Evolutionary conservation across 2,888 invertebrate species (phyloP).

Genomic region (Endomychus coccineus): DNA sequence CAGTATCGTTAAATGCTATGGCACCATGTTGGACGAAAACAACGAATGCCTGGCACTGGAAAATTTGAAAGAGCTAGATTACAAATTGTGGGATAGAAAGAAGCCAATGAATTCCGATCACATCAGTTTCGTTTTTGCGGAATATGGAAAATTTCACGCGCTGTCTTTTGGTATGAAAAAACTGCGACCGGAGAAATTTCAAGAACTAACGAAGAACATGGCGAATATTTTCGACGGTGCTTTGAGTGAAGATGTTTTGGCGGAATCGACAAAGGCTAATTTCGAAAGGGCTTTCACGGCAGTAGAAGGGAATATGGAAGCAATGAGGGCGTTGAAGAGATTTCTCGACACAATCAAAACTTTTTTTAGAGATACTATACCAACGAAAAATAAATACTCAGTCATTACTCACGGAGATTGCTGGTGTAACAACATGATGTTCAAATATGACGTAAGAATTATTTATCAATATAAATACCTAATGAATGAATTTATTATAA

Average conservation of each 20-base stretch:
- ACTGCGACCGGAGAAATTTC: slow-evolving; percentile 15
- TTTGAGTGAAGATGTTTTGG: slow-evolving; percentile 2
- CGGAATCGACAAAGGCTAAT: slow-evolving; percentile 4
- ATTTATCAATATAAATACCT: background rate
- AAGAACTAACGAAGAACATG: slow-evolving; percentile 14
- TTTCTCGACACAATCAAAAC: slow-evolving; percentile 4
- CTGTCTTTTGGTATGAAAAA: slow-evolving; percentile 20
- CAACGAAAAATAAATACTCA: slow-evolving; percentile 14
- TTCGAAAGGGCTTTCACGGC: slow-evolving; percentile 16
- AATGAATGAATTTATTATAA: no score
- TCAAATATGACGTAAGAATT: slow-evolving; percentile 27
- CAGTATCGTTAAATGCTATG: slow-evolving; percentile 17
- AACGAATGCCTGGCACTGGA: slow-evolving; percentile 21
- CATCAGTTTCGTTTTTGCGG: slow-evolving; percentile 14
- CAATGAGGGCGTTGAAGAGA: slow-evolving; percentile 11
- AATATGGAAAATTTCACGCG: slow-evolving; percentile 23
- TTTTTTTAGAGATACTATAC: slow-evolving; percentile 7
- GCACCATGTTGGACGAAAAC: slow-evolving; percentile 6
- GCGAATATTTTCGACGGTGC: slow-evolving; percentile 12
- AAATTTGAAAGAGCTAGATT: slow-evolving; percentile 20
- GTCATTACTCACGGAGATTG: slow-evolving; percentile 32
- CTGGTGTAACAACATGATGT: slow-evolving; percentile 31
- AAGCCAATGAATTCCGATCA: slow-evolving; percentile 20
- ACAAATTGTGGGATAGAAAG: slow-evolving; percentile 19
- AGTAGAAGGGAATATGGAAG: slow-evolving; percentile 12